phyloP scores from a whole-genome alignment of 2,888 invertebrate genomes.

The Archips xylosteana region DNA sequence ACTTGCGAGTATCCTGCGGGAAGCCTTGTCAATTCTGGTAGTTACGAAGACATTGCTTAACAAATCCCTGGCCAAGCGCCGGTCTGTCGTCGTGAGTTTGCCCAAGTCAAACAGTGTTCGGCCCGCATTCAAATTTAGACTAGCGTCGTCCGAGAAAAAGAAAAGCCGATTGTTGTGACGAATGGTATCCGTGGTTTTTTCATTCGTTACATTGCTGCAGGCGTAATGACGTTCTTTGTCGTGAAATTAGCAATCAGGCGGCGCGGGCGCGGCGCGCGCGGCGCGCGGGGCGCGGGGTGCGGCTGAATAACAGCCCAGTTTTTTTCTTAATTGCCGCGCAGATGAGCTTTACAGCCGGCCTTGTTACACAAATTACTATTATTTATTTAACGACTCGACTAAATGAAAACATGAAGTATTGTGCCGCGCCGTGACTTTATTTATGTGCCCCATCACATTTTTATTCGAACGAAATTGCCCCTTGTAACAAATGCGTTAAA shows the following conservation, averaged over 20 bases:
- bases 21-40: background rate
- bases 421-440: constrained; percentile 44
- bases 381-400: constrained; percentile 68
- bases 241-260: constrained; percentile 80
- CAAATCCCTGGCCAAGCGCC: background rate
- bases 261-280: constrained; percentile 53
- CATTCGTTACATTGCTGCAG: constrained; percentile 62
- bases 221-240: constrained; percentile 77
- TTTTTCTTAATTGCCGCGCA: constrained; percentile 76
- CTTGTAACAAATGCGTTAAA: constrained; percentile 20
- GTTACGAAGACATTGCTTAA: constrained; percentile 5
- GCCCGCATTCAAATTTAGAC: constrained; percentile 9
- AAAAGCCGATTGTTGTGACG: constrained; percentile 29
- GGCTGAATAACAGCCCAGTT: constrained; percentile 65
- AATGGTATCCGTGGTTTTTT: constrained; percentile 57
- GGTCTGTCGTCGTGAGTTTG: background rate
- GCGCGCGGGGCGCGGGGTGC: constrained; percentile 45
- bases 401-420: constrained; percentile 69
- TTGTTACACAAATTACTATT: constrained; percentile 69
- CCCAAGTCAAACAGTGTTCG: background rate
- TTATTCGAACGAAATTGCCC: constrained; percentile 23
- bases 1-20: background rate
- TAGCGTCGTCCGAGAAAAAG: constrained; percentile 14
- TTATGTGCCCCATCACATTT: constrained; percentile 30
- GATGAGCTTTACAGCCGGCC: constrained; percentile 71